These are phyloP conservation scores for Melanargia galathea DNA, from an alignment of 2,888 invertebrate genomes.

Conservation along the genomic window DNA sequence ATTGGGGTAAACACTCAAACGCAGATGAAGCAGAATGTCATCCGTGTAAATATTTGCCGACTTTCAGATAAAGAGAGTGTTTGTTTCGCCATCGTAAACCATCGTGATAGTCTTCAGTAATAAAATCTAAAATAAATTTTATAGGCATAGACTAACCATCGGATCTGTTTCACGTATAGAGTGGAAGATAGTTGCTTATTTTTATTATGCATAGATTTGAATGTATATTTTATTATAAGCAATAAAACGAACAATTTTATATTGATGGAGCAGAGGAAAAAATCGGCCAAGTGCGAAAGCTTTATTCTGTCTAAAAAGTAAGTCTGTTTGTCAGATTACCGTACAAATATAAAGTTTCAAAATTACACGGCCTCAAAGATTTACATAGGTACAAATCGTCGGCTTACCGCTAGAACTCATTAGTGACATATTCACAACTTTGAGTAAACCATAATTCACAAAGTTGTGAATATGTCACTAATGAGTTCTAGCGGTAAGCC, in stretches of 20 bases:
- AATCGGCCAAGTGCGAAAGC: background rate
- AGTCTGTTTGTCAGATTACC: too few relatives aligned
- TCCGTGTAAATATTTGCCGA: constrained; percentile 55
- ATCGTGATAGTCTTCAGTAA: constrained; percentile 38
- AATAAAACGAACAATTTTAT: constrained; percentile 23
- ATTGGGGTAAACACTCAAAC: constrained; percentile 44
- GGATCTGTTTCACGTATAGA: constrained; percentile 26
- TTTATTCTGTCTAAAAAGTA: too few relatives aligned
- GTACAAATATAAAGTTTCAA: too few relatives aligned
- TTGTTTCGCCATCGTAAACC: constrained; percentile 44
- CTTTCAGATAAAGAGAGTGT: constrained; percentile 47
- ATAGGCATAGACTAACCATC: constrained; percentile 31
- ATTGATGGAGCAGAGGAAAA: constrained; percentile 11
- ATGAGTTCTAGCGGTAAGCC: too few relatives aligned
- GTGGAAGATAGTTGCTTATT: constrained; percentile 12
- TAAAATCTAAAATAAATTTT: constrained; percentile 42
- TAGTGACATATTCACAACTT: too few relatives aligned
- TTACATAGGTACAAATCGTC: too few relatives aligned
- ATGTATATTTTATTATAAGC: constrained; percentile 19
- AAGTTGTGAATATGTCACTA: too few relatives aligned
- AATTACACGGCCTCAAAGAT: too few relatives aligned
- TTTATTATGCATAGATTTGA: constrained; percentile 21
- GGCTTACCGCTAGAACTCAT: too few relatives aligned
- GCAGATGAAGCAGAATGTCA: constrained; percentile 52
- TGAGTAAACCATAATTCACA: too few relatives aligned